Base-by-base conservation (phyloP, 1,140 invertebrate genomes). In the Piezodorus guildinii region DNA sequence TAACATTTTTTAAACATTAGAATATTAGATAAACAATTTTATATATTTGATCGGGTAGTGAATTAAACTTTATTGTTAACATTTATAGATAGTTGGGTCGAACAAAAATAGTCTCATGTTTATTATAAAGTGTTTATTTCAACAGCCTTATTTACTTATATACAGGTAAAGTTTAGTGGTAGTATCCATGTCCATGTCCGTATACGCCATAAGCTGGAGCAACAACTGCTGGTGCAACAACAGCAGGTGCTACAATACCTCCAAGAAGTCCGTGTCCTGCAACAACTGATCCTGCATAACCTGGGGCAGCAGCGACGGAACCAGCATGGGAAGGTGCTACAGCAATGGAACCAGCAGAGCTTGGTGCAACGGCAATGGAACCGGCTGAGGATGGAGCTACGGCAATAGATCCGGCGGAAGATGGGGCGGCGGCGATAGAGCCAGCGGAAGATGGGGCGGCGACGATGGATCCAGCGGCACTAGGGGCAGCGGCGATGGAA, bases 81-180 rank as follows among this genome's bases (percentile, higher is more conserved):
- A n/a, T n/a, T n/a, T n/a, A n/a, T n/a, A n/a, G n/a, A n/a, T n/a
- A n/a, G n/a, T n/a, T n/a, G n/a, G n/a, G n/a, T 39, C 1, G 34
- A 10, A 12, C 34, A 39, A 39, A 39, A 39, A 1, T 39, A 39
- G 6, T 39, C 12, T 1, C 12, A 39, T 10, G 6, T 49, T 49
- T 21, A 49, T 2, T 8, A 49, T n/a, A 49, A 49, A 49, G 21
- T 19, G 21, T 21, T 49, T 49, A 49, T 49, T 49, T 49, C 9
- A 49, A 49, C 46, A 49, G 46, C 46, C 21, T 49, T 49, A 49
- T 49, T n/a, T n/a, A 49, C 16, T 49, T n/a, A n/a, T 49, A 49
- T 10, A 21, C 21, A 49, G n/a, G 5, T 49, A 49, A 17, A 49
- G 6, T 49, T 49, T 39, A 39, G 34, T 39, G 12, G n/a, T 21